Evolutionary conservation across 2,113 vertebrate genomes (phyloP).

Genomic region (Syngnathus scovelli): DNA sequence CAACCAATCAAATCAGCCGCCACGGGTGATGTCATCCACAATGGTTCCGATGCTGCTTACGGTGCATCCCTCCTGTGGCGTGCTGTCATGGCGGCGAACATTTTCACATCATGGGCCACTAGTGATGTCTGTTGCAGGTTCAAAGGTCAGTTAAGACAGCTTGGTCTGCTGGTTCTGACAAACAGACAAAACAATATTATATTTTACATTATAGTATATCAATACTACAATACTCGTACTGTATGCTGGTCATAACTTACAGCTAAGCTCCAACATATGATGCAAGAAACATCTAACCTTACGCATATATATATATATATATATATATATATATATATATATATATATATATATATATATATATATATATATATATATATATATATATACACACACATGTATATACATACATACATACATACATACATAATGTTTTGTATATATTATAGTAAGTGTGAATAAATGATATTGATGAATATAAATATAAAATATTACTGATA

Average conservation of each 20-base stretch:
- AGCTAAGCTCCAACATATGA: no score
- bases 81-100: conserved; percentile 7
- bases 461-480: neutral
- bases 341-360: neutral
- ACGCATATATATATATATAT: no score
- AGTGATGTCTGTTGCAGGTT: neutral
- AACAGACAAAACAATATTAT: no score
- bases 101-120: neutral
- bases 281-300: no score
- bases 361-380: no score
- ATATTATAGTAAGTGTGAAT: neutral
- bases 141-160: conserved; percentile 23
- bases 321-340: neutral
- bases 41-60: neutral
- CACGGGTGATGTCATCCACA: no score
- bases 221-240: no score
- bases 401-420: neutral
- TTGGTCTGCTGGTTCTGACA: conserved; percentile 6
- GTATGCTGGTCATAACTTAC: no score
- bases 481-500: neutral
- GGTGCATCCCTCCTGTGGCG: conserved; percentile 20
- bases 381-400: no score
- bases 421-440: neutral
- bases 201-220: no score
- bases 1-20: neutral